phyloP scores from a whole-genome alignment of 2,113 vertebrate species.

The Porphyrio hochstetteri region DNA sequence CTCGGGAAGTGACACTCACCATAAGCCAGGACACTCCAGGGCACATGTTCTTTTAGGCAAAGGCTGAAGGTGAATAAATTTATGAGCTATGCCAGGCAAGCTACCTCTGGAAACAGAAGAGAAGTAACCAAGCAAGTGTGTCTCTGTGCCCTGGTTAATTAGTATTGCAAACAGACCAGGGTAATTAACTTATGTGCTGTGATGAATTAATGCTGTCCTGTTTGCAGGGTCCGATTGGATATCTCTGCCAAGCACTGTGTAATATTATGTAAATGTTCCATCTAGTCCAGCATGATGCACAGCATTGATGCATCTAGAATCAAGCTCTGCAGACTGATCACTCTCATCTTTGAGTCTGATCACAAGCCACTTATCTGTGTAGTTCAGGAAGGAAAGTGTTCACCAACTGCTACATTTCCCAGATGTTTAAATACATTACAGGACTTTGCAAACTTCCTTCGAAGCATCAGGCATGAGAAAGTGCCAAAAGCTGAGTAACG shows the following conservation, averaged over 20 bases:
- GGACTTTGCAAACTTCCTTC: neutral
- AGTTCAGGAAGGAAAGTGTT: neutral
- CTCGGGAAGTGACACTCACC: neutral
- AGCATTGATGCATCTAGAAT: neutral
- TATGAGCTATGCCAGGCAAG: neutral
- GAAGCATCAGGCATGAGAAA: neutral
- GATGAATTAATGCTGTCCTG: conserved; percentile 33
- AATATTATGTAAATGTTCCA: conserved; percentile 11
- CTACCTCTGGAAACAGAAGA: conserved; percentile 1
- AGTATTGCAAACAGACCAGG: neutral
- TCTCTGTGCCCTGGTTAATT: conserved; percentile 10
- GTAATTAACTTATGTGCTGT: conserved; percentile 42
- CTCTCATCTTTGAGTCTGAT: neutral
- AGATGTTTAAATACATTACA: neutral
- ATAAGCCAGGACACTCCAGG: neutral
- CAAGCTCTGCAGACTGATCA: neutral
- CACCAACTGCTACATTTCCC: neutral
- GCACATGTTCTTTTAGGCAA: neutral
- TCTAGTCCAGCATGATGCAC: neutral
- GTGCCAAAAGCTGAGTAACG: neutral
- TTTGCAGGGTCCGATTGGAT: neutral
- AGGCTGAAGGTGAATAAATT: neutral
- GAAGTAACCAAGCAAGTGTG: neutral
- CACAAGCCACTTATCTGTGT: neutral
- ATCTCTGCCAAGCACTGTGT: neutral